Conservation (phyloP, 2,113 vertebrate species). For the Coryphaenoides rupestris region DNA sequence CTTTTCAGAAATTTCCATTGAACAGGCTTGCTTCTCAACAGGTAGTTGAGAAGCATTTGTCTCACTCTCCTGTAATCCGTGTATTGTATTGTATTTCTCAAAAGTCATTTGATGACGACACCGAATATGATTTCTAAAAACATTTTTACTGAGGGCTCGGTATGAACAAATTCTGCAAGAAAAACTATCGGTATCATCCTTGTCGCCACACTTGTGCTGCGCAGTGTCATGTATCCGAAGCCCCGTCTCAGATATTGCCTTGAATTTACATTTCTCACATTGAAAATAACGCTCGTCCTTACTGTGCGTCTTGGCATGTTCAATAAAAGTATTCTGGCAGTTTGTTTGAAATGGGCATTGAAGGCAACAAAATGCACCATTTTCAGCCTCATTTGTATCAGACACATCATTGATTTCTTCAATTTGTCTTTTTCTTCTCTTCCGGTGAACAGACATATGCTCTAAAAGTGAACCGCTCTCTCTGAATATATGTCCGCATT, state of each 20-base stretch:
- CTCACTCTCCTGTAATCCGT: slow-evolving; percentile 24
- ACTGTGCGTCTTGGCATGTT: slow-evolving; percentile 91
- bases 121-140: slow-evolving; percentile 86
- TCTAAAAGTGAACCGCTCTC: slow-evolving; percentile 84
- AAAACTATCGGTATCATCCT: slow-evolving; percentile 38
- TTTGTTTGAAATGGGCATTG: slow-evolving; percentile 92
- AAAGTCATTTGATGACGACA: slow-evolving; percentile 77
- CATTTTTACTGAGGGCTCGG: slow-evolving; percentile 79
- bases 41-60: slow-evolving; percentile 32
- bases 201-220: slow-evolving; percentile 64
- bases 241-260: slow-evolving; percentile 82
- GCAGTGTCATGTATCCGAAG: slow-evolving; percentile 83
- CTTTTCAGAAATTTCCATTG: slow-evolving; percentile 49
- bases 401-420: slow-evolving; percentile 82
- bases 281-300: slow-evolving; percentile 89
- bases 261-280: slow-evolving; percentile 91
- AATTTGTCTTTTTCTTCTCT: slow-evolving; percentile 80
- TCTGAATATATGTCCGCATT: slow-evolving; percentile 88
- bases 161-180: slow-evolving; percentile 88
- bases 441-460: slow-evolving; percentile 88
- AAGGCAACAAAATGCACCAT: slow-evolving; percentile 84
- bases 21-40: slow-evolving; percentile 27
- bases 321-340: slow-evolving; percentile 89
- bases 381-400: slow-evolving; percentile 82
- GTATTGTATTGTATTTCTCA: slow-evolving; percentile 47